Evolutionary conservation across 1,140 invertebrate species (phyloP).

Genomic region (Pachypeltis micranthus): DNA sequence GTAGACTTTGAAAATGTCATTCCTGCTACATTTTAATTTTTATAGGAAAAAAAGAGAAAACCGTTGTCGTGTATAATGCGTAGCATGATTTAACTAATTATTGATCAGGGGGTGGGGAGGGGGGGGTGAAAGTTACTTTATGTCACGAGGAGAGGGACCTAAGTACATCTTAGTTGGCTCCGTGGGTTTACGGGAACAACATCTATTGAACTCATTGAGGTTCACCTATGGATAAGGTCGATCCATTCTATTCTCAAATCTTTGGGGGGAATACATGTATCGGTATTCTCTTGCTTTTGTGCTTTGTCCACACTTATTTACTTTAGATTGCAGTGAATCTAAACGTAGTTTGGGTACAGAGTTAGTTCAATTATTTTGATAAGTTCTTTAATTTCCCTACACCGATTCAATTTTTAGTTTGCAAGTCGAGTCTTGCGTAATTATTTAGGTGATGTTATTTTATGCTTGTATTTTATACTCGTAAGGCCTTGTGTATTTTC

Average conservation of each 20-base stretch:
- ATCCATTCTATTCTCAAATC: neutral
- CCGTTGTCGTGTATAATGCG: too few species aligned
- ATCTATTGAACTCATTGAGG: neutral
- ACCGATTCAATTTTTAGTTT: constrained; percentile 4
- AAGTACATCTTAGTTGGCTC: neutral
- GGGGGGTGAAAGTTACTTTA: neutral
- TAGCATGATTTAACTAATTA: too few species aligned
- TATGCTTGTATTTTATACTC: neutral
- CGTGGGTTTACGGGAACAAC: neutral
- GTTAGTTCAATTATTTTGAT: neutral
- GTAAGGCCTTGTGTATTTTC: constrained; percentile 1
- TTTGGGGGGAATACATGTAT: neutral
- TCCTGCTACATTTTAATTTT: too few species aligned
- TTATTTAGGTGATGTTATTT: constrained; percentile 7
- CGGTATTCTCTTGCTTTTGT: neutral
- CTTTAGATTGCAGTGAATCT: neutral
- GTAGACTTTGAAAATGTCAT: too few species aligned
- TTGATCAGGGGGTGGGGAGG: neutral
- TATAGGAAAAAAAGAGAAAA: too few species aligned
- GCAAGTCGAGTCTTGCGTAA: neutral
- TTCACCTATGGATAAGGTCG: neutral
- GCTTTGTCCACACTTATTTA: neutral
- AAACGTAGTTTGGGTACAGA: neutral
- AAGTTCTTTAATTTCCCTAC: constrained; percentile 6
- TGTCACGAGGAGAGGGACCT: neutral